Percentiles rank a stretch among this genome's conserved stretches.
phyloP scores from a whole-genome alignment of 2,797 vertebrate genomes.

The Mormyrops attenuatus region DNA sequence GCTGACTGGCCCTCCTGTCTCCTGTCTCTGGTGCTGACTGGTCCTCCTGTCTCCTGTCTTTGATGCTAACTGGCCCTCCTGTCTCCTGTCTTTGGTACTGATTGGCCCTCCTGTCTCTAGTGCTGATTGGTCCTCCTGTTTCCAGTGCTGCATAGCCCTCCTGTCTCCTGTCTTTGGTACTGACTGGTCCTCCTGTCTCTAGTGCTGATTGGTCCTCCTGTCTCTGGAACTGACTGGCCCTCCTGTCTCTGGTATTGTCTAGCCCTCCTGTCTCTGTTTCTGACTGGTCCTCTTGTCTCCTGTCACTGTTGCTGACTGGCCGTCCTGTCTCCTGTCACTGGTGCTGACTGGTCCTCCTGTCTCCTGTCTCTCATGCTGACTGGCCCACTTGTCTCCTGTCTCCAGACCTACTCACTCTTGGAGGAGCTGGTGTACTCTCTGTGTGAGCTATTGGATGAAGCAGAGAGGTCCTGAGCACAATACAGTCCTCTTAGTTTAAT shows the following conservation, averaged over 20 bases:
- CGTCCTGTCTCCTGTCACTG: too few relatives aligned
- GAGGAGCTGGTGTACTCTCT: conserved; percentile 46
- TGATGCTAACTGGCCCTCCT: neutral
- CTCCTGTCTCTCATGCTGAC: neutral
- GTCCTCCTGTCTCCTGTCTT: neutral
- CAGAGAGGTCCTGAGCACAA: neutral
- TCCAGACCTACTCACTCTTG: conserved; percentile 51
- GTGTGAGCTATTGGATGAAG: conserved; percentile 45
- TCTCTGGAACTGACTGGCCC: too few relatives aligned
- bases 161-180: neutral
- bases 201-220: too few relatives aligned
- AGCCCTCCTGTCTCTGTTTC: too few relatives aligned
- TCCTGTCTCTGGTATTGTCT: too few relatives aligned
- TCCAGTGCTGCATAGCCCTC: neutral
- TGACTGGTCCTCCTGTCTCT: too few relatives aligned
- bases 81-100: neutral
- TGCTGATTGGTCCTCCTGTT: neutral
- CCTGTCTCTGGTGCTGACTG: neutral
- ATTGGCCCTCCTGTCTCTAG: neutral
- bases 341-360: too few relatives aligned
- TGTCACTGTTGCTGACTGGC: too few relatives aligned
- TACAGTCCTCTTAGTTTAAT: neutral
- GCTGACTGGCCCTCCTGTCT: neutral
- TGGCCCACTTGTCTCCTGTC: neutral
- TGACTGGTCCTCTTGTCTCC: too few relatives aligned